These are phyloP conservation scores for Ernsta delagoae DNA, from an alignment of 2,888 invertebrate genomes.

Conservation along the genomic window DNA sequence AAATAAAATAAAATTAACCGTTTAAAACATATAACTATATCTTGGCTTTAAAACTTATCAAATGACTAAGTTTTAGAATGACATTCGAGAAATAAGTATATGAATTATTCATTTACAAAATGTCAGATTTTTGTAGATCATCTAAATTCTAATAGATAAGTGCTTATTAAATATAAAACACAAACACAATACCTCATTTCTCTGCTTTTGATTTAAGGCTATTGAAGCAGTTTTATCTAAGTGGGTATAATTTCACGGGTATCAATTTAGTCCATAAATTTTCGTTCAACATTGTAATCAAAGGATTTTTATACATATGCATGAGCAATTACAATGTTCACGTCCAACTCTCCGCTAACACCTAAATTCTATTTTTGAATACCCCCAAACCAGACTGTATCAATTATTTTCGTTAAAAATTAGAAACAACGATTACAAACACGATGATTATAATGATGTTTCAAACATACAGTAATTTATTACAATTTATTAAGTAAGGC, in stretches of 20 bases:
- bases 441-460: too few species aligned
- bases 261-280: constrained; percentile 59
- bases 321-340: constrained; percentile 47
- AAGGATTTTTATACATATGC: constrained; percentile 50
- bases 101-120: too few species aligned
- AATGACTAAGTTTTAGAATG: too few species aligned
- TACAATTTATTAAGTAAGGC: too few species aligned
- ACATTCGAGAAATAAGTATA: background rate
- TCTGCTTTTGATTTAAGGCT: constrained; percentile 50
- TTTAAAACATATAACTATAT: too few species aligned
- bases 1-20: too few species aligned
- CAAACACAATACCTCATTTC: constrained; percentile 41
- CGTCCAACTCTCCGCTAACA: constrained; percentile 38
- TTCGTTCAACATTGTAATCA: constrained; percentile 54
- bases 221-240: constrained; percentile 51
- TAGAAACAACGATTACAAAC: too few species aligned
- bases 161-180: constrained; percentile 15
- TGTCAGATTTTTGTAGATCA: too few species aligned
- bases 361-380: constrained; percentile 36
- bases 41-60: too few species aligned
- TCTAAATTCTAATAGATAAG: too few species aligned
- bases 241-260: constrained; percentile 53
- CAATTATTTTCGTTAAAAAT: too few species aligned
- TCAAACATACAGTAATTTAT: too few species aligned
- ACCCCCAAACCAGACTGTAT: constrained; percentile 11